Evolutionary conservation across 2,113 vertebrate species (phyloP), one percentile per base, ranked within the genome.

Genomic region (Eublepharis macularius): DNA sequence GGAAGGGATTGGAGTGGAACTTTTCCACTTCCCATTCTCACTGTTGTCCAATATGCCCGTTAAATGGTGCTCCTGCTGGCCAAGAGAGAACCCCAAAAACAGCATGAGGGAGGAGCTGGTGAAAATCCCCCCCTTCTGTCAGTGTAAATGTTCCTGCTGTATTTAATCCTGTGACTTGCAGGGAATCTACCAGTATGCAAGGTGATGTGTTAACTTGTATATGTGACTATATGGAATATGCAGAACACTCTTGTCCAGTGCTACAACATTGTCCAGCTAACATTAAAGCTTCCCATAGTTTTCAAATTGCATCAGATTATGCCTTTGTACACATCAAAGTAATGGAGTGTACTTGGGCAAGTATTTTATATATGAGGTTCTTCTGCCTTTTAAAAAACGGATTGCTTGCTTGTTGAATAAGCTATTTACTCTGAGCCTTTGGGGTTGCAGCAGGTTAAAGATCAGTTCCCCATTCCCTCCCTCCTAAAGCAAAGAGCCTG

Each of bases 401-500:
- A 84, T 51, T 69, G 26, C 10, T 41, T 77, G 7, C 21, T 26
- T 79, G 39, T 85, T 69, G 10, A 49, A 83, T 24, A 60, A 43
- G 26, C 10, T 69, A 69, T 39, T 6, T 57, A 17, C 26, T 26
- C 26, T 74, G 49, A 82, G 13, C n/a, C 13, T n/a, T 76, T 75
- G 13, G 19, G 29, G 9, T 26, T 66, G 34, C 9, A 45, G 32
- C 2, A 74, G n/a, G 41, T 41, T n/a, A 65, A 82, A 54, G 14
- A 69, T 43, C 43, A 70, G 4, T 65, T 32, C 36, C 13, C 39
- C 9, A 21, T 41, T 11, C 49, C 10, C 29, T 77, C 34, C 51
- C 19, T 75, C 60, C 5, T 82, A 11, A 66, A 9, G 41, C 19
- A 0, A 0, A 4, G 2, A 0, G 17, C 9, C 6, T 78, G 47